Base-by-base conservation (phyloP, 2,113 vertebrate species). In the Acrocephalus kingi region DNA sequence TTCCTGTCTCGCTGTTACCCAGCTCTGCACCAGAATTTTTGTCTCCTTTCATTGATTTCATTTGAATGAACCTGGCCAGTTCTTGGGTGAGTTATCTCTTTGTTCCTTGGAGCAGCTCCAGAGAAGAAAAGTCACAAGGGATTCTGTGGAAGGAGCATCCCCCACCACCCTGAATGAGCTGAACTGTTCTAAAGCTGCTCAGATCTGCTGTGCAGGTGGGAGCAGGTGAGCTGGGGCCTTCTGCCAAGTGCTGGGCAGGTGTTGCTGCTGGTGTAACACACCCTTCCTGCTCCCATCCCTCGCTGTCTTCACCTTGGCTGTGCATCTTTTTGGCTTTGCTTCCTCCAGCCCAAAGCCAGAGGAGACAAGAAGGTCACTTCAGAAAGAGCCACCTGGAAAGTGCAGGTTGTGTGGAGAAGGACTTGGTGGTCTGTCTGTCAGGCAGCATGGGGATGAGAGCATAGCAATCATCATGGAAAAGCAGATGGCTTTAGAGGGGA, bases 281-380 rank as follows among this genome's bases (percentile, higher is more conserved):
- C 54, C 64, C 56, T 35, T 22, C 22, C 45, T 21, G 25, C 75
- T 68, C 1, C 0, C 52, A 52, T n/a, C 51, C 58, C 58, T 52
- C 0, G 0, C 80, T 87, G 81, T 39, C 71, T 69, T 87, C 71
- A 72, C 45, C 78, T 77, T 58, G 74, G 91, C 89, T 33, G 14
- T 8, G 18, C 55, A 12, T 94, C 69, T 96, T 84, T 96, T 84
- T 90, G 88, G 94, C 84, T 31, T 52, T 31, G 33, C 30, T 88
- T 77, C 39, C 56, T 75, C 28, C 69, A 66, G 87, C 48, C 58
- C n/a, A 1, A 22, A 81, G 86, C 84, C 87, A 72, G 67, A 93
- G 88, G 78, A 94, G 84, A 89, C 45, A 43, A 81, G 52, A 74
- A 90, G 71, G 78, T 76, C 78, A 49, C 48, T 43, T 82, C 18